These are phyloP conservation scores for Cephalotes varians DNA, from an alignment of 2,888 invertebrate genomes.

Conservation along the genomic window DNA sequence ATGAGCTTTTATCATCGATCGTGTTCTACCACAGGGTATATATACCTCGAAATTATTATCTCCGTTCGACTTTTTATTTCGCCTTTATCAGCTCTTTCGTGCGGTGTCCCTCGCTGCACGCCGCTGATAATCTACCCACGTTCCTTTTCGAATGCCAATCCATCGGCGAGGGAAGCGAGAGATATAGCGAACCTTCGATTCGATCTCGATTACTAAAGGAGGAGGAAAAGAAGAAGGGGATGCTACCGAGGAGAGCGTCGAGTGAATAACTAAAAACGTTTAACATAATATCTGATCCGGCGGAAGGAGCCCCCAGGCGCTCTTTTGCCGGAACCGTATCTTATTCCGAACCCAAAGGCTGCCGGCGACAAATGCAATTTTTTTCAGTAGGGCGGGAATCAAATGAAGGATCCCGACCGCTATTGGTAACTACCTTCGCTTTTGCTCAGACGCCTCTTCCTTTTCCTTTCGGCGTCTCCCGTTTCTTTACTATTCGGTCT, in stretches of 20 bases:
- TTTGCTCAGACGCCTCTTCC: constrained; percentile 72
- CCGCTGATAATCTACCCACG: constrained; percentile 62
- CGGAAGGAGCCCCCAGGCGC: constrained; percentile 73
- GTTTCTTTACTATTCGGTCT: constrained; percentile 52
- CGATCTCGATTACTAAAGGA: constrained; percentile 73
- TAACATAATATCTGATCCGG: constrained; percentile 82
- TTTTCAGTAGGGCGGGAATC: constrained; percentile 72
- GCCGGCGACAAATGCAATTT: constrained; percentile 79
- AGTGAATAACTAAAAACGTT: constrained; percentile 80
- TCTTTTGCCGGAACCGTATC: constrained; percentile 72
- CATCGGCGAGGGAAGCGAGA: constrained; percentile 64
- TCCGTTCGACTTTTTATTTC: constrained; percentile 19
- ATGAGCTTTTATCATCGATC: background rate
- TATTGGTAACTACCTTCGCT: constrained; percentile 76
- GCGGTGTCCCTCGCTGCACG: constrained; percentile 25
- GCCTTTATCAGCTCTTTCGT: constrained; percentile 6
- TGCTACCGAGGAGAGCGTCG: constrained; percentile 65
- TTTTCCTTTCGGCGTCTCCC: constrained; percentile 21
- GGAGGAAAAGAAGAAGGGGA: constrained; percentile 28
- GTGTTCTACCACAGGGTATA: background rate
- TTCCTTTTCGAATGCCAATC: constrained; percentile 68
- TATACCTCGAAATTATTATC: constrained; percentile 25
- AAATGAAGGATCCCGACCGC: constrained; percentile 77
- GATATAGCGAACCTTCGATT: constrained; percentile 60
- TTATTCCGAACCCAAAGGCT: constrained; percentile 72